phyloP scores from a whole-genome alignment of 2,113 vertebrate genomes.

The Nanorana parkeri region DNA sequence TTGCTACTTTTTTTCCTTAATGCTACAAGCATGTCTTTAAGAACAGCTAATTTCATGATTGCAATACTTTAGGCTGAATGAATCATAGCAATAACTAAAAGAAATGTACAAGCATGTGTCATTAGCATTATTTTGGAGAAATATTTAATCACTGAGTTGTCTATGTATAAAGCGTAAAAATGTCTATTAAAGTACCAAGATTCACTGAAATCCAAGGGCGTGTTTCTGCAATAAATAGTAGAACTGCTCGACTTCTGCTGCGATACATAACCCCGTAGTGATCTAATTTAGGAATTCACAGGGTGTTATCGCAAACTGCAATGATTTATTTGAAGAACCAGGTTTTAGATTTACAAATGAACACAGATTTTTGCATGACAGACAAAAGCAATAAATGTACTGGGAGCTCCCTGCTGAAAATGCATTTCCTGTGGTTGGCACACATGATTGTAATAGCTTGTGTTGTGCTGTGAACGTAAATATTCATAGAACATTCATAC shows the following conservation, averaged over 20 bases:
- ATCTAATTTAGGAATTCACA: constrained; percentile 52
- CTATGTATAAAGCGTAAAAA: background rate
- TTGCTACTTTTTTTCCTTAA: no score
- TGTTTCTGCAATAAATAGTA: constrained; percentile 42
- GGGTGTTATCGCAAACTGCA: constrained; percentile 39
- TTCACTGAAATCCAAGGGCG: constrained; percentile 15
- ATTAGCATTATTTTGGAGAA: background rate
- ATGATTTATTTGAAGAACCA: constrained; percentile 51
- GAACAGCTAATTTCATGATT: background rate
- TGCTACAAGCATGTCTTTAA: background rate
- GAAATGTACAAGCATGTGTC: background rate
- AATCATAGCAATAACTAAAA: background rate
- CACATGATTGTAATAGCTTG: constrained; percentile 47
- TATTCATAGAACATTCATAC: constrained; percentile 50
- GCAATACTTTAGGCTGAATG: background rate
- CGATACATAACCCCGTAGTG: constrained; percentile 49
- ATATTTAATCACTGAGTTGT: background rate
- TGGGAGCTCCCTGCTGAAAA: constrained; percentile 44
- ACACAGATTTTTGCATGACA: constrained; percentile 53
- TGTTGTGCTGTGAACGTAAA: constrained; percentile 48
- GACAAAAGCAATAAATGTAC: constrained; percentile 49
- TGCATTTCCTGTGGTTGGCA: constrained; percentile 46
- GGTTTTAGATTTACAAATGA: constrained; percentile 51
- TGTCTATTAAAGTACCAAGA: constrained; percentile 22
- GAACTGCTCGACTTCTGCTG: constrained; percentile 47